Percentiles rank a stretch among this genome's conserved stretches.
These are phyloP conservation scores for Deilephila elpenor DNA, from an alignment of 2,888 invertebrate genomes.

Conservation along the genomic window DNA sequence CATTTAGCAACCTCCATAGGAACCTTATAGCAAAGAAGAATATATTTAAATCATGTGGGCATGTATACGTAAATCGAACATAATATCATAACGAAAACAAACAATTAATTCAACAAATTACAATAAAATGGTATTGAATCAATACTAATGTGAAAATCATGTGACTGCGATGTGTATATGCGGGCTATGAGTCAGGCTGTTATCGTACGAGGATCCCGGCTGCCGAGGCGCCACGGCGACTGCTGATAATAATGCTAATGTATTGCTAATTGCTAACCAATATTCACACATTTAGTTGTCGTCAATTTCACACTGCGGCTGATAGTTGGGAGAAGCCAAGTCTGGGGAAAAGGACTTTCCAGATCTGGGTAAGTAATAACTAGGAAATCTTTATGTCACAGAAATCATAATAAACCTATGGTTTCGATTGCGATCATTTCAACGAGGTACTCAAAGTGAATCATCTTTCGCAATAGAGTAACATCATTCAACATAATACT, in stretches of 20 bases:
- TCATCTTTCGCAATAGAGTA: no score
- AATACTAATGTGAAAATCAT: neutral
- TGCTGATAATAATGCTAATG: slow-evolving; percentile 21
- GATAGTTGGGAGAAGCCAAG: neutral
- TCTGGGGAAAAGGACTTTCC: neutral
- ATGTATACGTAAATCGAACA: no score
- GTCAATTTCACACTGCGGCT: neutral
- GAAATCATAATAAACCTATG: no score
- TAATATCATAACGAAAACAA: no score
- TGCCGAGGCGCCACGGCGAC: slow-evolving; percentile 27
- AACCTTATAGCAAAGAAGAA: no score
- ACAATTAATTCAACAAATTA: neutral
- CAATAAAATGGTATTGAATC: neutral
- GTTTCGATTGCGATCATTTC: no score
- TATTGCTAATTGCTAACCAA: slow-evolving; percentile 19
- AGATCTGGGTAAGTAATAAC: no score
- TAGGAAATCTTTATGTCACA: no score
- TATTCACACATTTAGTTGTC: neutral
- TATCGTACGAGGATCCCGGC: slow-evolving; percentile 29
- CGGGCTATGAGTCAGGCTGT: slow-evolving; percentile 18
- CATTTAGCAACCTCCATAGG: no score
- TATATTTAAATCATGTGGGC: no score
- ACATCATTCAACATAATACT: no score
- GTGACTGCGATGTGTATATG: neutral
- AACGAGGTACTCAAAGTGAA: no score